phyloP scores from a whole-genome alignment of 2,113 vertebrate species.

The Sakesphorus luctuosus region DNA sequence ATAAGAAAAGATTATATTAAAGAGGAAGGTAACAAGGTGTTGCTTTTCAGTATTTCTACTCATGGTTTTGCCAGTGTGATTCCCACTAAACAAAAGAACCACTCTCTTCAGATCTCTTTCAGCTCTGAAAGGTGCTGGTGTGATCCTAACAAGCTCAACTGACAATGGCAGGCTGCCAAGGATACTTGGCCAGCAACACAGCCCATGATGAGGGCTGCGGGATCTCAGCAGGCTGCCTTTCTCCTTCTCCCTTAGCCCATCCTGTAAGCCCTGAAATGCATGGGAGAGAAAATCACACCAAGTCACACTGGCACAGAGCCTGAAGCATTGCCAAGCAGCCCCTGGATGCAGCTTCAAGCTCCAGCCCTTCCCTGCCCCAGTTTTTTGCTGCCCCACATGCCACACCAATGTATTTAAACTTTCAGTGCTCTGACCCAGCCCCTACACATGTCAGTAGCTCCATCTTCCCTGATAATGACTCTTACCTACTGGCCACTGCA shows the following conservation, averaged over 20 bases:
- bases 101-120: background rate
- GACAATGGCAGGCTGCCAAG: background rate
- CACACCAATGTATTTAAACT: background rate
- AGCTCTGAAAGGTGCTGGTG: background rate
- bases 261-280: background rate
- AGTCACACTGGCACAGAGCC: background rate
- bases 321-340: background rate
- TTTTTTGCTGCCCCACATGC: background rate
- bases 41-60: background rate
- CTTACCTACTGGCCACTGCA: background rate
- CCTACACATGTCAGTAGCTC: background rate
- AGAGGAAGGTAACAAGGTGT: background rate
- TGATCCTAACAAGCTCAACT: background rate
- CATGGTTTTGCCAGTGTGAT: background rate
- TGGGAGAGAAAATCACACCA: background rate
- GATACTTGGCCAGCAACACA: background rate
- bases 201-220: background rate
- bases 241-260: background rate
- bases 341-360: background rate
- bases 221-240: background rate
- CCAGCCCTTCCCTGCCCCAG: background rate
- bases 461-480: background rate
- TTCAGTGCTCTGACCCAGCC: background rate
- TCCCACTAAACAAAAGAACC: constrained; percentile 5
- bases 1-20: background rate